Base-by-base conservation (phyloP, 1,140 invertebrate species). In the Notospermus geniculatus region DNA sequence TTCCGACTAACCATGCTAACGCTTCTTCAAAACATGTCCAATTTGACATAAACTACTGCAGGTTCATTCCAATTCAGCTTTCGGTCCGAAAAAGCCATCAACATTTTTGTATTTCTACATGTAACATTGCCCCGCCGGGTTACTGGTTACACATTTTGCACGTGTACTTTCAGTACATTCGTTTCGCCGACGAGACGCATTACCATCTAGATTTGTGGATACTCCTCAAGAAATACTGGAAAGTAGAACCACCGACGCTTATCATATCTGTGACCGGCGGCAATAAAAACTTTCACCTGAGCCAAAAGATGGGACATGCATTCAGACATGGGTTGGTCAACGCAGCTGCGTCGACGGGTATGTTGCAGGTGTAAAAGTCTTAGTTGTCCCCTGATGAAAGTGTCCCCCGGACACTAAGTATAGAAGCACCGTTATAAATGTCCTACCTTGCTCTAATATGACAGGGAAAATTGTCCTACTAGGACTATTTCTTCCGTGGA, bases 241-340 rank as follows among this genome's bases (percentile, higher is more conserved):
- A 68, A 9, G 36, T 77, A 25, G 62, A 68, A 2, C 43, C 68
- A 7, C 81, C 80, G 7, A 75, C 77, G 41, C 65, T 83, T 1
- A 67, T 82, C 0, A 76, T 82, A 23, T 80, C 79, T n/a, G 74
- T 83, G 17, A 79, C 78, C 28, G 81, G 80, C 22, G 81, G 81
- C 5, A 80, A 80, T 15, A 71, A 80, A 53, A 71, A 72, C 27
- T 80, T 82, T 65, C 66, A 75, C 19, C 56, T 82, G 53, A 74
- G 71, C 43, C 57, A 52, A 11, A 72, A 73, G 57, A 70, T 78
- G 54, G 74, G 71, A 39, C 63, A 72, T n/a, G 63, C 69, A 9
- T 80, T 83, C 58, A 75, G 73, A 41, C 65, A 72, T 46, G 79
- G 77, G 28, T 68, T 83, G 15, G 72, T 82, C 13, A 75, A 77